phyloP scores from a whole-genome alignment of 2,888 invertebrate species.

The Lycocerus yunnanus region DNA sequence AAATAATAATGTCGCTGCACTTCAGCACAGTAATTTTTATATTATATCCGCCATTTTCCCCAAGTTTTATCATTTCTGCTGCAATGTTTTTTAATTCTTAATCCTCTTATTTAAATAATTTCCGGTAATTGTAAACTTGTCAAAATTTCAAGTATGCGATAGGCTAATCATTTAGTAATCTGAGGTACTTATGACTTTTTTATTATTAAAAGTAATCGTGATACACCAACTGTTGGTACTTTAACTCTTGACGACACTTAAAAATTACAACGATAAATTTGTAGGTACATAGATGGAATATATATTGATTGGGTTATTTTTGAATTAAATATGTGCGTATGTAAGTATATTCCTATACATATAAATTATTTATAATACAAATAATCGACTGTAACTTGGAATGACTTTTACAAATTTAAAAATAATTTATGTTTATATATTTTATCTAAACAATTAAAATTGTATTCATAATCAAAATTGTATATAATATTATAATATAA shows the following conservation, averaged over 20 bases:
- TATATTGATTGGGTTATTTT: background rate
- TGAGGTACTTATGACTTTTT: background rate
- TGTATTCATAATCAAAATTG: background rate
- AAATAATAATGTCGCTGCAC: too few relatives aligned
- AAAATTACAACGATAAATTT: background rate
- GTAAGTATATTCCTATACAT: background rate
- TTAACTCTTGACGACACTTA: background rate
- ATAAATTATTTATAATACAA: background rate
- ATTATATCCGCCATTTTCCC: too few relatives aligned
- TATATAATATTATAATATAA: background rate
- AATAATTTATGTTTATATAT: background rate
- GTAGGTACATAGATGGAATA: background rate
- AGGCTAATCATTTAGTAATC: too few relatives aligned
- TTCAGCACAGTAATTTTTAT: too few relatives aligned
- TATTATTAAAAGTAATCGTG: background rate
- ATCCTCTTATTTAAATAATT: background rate
- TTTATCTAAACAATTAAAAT: background rate
- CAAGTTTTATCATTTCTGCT: too few relatives aligned
- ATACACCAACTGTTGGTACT: background rate
- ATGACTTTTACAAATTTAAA: background rate
- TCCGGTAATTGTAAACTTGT: background rate
- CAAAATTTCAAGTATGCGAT: background rate
- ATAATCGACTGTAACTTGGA: background rate
- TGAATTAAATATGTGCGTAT: background rate
- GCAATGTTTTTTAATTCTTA: background rate